phyloP scores from a whole-genome alignment of 92 coral and sea anemone species.

The Metridium senile region DNA sequence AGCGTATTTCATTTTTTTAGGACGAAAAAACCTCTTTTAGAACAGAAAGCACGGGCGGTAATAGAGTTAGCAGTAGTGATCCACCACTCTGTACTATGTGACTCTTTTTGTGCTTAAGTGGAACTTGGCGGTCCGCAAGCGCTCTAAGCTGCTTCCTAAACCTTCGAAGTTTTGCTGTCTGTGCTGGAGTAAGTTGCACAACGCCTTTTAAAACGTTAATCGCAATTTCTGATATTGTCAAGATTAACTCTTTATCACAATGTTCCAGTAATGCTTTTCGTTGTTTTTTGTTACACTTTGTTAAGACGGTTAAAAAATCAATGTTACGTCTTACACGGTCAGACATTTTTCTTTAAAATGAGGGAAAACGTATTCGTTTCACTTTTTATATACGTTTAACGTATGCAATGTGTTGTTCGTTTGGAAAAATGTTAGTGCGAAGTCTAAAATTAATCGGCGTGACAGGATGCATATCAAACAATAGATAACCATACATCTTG shows the following conservation, averaged over 20 bases:
- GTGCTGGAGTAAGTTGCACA: slow-evolving; percentile 4
- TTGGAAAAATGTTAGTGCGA: slow-evolving; percentile 11
- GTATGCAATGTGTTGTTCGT: slow-evolving; percentile 12
- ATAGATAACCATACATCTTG: slow-evolving; percentile 46
- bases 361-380: not conserved
- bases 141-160: slow-evolving; percentile 25
- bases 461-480: slow-evolving; percentile 48
- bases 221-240: slow-evolving; percentile 33
- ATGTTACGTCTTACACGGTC: slow-evolving; percentile 20
- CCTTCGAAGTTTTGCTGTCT: slow-evolving; percentile 7
- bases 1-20: slow-evolving; percentile 11
- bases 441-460: slow-evolving; percentile 22
- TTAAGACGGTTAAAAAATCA: slow-evolving; percentile 20
- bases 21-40: slow-evolving; percentile 8
- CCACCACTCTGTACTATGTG: slow-evolving; percentile 10
- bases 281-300: slow-evolving; percentile 36
- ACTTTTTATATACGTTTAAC: slow-evolving; percentile 22
- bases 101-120: slow-evolving; percentile 11
- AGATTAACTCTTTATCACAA: slow-evolving; percentile 24
- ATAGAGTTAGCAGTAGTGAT: not conserved
- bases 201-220: slow-evolving; percentile 31
- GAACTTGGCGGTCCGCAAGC: slow-evolving; percentile 15
- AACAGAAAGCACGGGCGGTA: slow-evolving; percentile 27
- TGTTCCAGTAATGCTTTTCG: slow-evolving; percentile 23
- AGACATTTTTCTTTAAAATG: slow-evolving; percentile 18